A percentile compares a stretch with the other conserved stretches of the same genome.
phyloP scores from a whole-genome alignment of 2,113 vertebrate species.

The Caloenas nicobarica region DNA sequence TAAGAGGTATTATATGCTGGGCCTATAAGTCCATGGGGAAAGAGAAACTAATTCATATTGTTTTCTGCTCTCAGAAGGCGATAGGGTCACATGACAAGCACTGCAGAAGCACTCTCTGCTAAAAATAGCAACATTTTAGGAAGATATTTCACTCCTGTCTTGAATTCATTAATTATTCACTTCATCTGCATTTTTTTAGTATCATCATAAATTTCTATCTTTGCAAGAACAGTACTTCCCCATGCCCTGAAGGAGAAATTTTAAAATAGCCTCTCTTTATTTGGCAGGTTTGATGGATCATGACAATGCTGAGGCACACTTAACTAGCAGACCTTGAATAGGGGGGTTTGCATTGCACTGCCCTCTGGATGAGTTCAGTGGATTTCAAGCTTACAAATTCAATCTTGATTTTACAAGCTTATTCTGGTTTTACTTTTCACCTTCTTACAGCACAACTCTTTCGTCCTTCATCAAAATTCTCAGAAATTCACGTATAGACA shows the following conservation, averaged over 20 bases:
- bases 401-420: not conserved
- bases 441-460: not conserved
- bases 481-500: not conserved
- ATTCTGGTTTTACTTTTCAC: not conserved
- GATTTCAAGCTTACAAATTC: not conserved
- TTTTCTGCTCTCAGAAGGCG: conserved; percentile 61
- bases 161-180: conserved; percentile 32
- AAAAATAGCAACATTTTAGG: conserved; percentile 55
- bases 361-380: not conserved
- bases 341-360: not conserved
- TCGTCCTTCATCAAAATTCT: not conserved
- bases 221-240: conserved; percentile 37
- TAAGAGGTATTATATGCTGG: not conserved
- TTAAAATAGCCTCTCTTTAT: conserved; percentile 50
- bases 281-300: conserved; percentile 42
- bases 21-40: conserved; percentile 1
- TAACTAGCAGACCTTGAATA: conserved; percentile 5
- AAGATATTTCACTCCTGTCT: conserved; percentile 58
- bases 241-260: conserved; percentile 41
- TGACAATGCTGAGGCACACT: not conserved
- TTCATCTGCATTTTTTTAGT: conserved; percentile 45
- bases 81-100: conserved; percentile 47
- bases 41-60: conserved; percentile 49
- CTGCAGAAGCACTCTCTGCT: conserved; percentile 51
- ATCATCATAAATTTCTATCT: conserved; percentile 58